Base-by-base conservation (phyloP, 1,140 invertebrate genomes). In the Nylanderia fulva region DNA sequence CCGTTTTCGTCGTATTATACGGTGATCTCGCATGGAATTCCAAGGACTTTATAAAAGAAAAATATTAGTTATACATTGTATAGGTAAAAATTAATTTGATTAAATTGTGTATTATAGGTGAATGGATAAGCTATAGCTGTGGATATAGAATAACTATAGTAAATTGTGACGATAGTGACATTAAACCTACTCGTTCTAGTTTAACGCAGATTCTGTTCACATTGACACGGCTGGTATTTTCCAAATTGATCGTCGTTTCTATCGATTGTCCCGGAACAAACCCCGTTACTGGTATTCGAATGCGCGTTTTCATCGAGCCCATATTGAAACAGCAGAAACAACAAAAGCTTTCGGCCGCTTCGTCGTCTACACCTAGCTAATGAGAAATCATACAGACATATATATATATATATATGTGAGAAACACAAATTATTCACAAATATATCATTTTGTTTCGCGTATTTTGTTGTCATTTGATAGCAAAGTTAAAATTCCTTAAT, bases 241-340 rank as follows among this genome's bases (percentile, higher is more conserved):
- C 95, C 33, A 96, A 95, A 86, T 96, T 95, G 24, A 96, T 91
- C 45, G 92, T 94, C 7, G 96, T 92, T 2, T 96, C 95, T 89
- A 97, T 95, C 33, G 93, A 92, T 93, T 97, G 96, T 0, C 96
- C 96, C 13, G 96, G 95, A 68, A 96, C 96, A 89, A 95, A 97
- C 0, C 96, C 96, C 0, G 95, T 63, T 33, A 95, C 93, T 0
- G 96, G 96, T 11, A 96, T 91, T 82, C 90, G 92, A 0, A 96
- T 93, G 24, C 95, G 94, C 4, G 96, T 93, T 0, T 95, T 94
- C 9, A 97, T 72, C 0, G 96, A 95, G 0, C 96, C 95, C 7
- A 95, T 95, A 0, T 76, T 64, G 15, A 96, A 96, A 86, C 96
- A 96, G 69, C 96, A 96, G 79, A 64, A 52, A 1, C 95, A 96